Evolutionary conservation across 2,888 invertebrate genomes (phyloP).

Genomic region (Fabriciana adippe): DNA sequence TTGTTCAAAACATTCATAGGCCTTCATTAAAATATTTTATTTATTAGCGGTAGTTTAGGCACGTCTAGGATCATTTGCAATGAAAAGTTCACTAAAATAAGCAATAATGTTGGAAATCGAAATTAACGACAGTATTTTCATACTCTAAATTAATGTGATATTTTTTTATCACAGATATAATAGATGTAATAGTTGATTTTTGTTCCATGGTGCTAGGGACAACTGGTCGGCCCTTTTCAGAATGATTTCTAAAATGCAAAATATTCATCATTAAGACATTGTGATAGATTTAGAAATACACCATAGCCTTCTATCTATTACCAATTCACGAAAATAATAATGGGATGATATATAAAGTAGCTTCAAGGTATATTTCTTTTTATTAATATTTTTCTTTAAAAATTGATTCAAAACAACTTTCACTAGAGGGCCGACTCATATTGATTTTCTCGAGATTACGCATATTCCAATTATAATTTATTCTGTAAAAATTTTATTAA

Average conservation of each 20-base stretch:
- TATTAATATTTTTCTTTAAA: too few species aligned
- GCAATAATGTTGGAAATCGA: constrained; percentile 62
- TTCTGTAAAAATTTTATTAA: not conserved
- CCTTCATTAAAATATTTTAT: constrained; percentile 44
- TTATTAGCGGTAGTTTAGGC: constrained; percentile 71
- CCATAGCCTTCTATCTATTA: too few species aligned
- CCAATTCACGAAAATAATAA: too few species aligned
- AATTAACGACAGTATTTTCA: constrained; percentile 64
- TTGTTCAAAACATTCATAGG: constrained; percentile 7
- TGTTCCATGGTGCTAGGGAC: constrained; percentile 24
- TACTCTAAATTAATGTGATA: constrained; percentile 78
- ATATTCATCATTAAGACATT: too few species aligned
- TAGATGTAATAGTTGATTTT: constrained; percentile 18
- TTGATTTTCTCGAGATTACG: too few species aligned
- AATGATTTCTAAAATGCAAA: not conserved
- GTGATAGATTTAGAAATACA: too few species aligned
- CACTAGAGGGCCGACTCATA: too few species aligned
- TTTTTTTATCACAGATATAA: constrained; percentile 59
- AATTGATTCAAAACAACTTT: too few species aligned
- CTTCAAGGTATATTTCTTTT: too few species aligned
- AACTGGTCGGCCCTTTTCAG: constrained; percentile 8
- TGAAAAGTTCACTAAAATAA: constrained; percentile 56
- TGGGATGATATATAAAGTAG: too few species aligned
- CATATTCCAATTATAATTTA: not conserved
- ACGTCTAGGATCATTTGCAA: constrained; percentile 64